Conservation (phyloP, 2,113 vertebrate genomes). For the Sturnus vulgaris region DNA sequence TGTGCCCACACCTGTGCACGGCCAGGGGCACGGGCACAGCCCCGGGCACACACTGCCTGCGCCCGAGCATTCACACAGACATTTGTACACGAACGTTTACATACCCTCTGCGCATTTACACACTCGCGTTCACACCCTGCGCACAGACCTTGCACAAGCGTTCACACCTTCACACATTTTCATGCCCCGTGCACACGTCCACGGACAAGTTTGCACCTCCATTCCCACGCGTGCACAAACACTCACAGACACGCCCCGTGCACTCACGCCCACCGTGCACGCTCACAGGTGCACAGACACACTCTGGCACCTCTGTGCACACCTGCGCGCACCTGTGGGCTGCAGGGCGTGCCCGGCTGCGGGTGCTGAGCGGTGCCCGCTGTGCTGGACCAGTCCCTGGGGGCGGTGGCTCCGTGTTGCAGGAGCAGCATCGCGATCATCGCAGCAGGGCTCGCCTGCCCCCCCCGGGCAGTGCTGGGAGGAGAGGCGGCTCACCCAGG, state of each 20-base stretch:
- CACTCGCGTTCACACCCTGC: rapidly evolving
- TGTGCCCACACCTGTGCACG: no score
- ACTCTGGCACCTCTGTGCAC: background rate
- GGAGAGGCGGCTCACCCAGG: rapidly evolving
- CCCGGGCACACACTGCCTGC: no score
- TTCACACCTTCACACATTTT: background rate
- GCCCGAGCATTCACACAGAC: background rate
- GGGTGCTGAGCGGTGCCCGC: background rate
- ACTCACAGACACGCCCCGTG: no score
- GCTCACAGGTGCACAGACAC: background rate
- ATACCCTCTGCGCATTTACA: background rate
- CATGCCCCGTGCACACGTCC: rapidly evolving
- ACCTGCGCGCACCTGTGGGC: background rate
- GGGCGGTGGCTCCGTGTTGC: background rate
- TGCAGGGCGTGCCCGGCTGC: background rate
- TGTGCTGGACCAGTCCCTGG: background rate
- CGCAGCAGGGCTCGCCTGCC: background rate
- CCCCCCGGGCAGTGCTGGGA: background rate
- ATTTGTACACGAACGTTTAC: background rate
- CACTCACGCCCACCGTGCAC: rapidly evolving
- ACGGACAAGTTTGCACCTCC: background rate
- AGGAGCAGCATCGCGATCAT: background rate
- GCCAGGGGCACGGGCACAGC: no score
- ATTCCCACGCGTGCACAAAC: background rate
- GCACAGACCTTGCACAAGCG: no score